Base-by-base conservation (phyloP, 1,140 invertebrate species). In the Neodiprion virginianus region DNA sequence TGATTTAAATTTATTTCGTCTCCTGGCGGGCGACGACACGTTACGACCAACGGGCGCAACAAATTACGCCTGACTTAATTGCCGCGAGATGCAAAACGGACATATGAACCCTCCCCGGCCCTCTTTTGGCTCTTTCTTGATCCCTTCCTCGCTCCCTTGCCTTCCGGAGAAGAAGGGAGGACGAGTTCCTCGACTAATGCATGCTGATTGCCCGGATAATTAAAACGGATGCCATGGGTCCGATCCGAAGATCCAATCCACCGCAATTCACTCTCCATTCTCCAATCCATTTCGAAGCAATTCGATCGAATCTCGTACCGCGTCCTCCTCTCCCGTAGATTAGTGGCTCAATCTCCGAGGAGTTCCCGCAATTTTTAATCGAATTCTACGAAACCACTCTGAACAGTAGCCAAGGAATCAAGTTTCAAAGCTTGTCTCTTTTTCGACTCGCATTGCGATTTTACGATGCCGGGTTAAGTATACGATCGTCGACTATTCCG, bases 1-100 rank as follows among this genome's bases (percentile, higher is more conserved):
- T 71, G 70, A 49, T 71, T 71, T 71, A n/a, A 71, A 71, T 71
- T 71, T 71, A 71, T 71, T 71, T 71, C n/a, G 70, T 17, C 23
- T 71, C 70, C 48, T 48, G 48, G 48, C 23, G 48, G 70, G 48
- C 70, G 11, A 48, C 28, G 70, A 71, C 48, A 71, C 70, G 47
- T 71, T 71, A 71, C 48, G 21, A 48, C 70, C 70, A 40, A 17
- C 70, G 7, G 70, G 70, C 47, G 70, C 70, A 23, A 71, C 70
- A 71, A 71, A 71, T 71, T 71, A 71, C 70, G 48, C 53, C 48
- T 14, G 21, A 71, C 70, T 71, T 71, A 71, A 71, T 71, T 71
- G 48, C 70, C n/a, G n/a, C n/a, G 28, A 12, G 48, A 50, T 14
- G 17, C 23, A 14, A 17, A 40, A 71, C 70, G 23, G 70, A 71